Conservation (phyloP, 2,113 vertebrate genomes). For the Callorhinus ursinus region DNA sequence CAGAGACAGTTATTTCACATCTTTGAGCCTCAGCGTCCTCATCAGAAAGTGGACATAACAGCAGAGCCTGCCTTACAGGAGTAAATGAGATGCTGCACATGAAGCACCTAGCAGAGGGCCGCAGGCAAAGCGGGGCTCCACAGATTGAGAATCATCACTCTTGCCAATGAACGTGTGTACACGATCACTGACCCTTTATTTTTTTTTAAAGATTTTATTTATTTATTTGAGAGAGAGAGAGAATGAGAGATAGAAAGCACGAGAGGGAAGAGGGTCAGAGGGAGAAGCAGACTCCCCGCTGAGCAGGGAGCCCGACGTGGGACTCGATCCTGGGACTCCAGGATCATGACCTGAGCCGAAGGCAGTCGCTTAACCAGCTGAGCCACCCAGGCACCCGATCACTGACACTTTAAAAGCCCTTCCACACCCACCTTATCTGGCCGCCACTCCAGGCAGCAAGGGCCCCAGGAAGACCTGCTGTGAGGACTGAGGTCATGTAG, state of each 20-base stretch:
- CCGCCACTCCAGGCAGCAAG: background rate
- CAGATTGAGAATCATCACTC: background rate
- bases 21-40: background rate
- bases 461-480: too few relatives aligned
- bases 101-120: too few relatives aligned
- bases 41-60: background rate
- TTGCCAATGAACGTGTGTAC: background rate
- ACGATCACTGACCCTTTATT: fast-evolving
- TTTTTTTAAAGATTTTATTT: too few relatives aligned
- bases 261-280: too few relatives aligned
- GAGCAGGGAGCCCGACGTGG: too few relatives aligned
- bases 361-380: too few relatives aligned
- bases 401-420: background rate
- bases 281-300: too few relatives aligned
- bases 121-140: background rate
- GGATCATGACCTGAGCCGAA: too few relatives aligned
- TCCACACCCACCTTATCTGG: background rate
- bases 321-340: too few relatives aligned
- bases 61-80: background rate
- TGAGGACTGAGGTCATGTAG: background rate
- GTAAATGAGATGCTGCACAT: fast-evolving
- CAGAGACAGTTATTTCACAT: background rate
- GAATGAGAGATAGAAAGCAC: too few relatives aligned
- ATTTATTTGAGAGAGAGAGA: too few relatives aligned
- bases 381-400: too few relatives aligned